These are phyloP conservation scores for Lydus trimaculatus DNA, from an alignment of 2,888 invertebrate species.

Conservation along the genomic window DNA sequence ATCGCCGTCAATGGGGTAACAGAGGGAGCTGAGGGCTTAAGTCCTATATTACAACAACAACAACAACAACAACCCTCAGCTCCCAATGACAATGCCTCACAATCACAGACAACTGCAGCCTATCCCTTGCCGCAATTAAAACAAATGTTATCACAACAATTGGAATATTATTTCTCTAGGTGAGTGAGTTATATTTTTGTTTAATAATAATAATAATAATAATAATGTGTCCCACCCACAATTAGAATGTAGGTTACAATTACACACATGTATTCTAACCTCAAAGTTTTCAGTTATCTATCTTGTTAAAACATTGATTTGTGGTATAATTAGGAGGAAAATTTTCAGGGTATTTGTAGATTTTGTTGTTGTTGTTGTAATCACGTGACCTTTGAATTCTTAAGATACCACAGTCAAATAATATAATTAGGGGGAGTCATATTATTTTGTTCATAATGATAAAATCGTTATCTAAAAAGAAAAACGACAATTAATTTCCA, in stretches of 20 bases:
- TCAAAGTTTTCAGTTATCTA: too few relatives aligned
- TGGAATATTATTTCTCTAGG: conserved; percentile 92
- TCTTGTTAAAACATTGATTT: too few relatives aligned
- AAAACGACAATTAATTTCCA: neutral
- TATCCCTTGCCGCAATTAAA: conserved; percentile 78
- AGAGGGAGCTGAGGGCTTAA: conserved; percentile 59
- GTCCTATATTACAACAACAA: conserved; percentile 55
- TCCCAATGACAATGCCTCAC: conserved; percentile 61
- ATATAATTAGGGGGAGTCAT: too few relatives aligned
- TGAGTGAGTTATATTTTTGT: conserved; percentile 52
- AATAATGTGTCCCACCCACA: neutral
- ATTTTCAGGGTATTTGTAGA: too few relatives aligned
- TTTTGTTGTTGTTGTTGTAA: too few relatives aligned
- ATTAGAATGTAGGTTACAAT: neutral
- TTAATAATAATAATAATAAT: too few relatives aligned
- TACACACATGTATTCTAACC: neutral
- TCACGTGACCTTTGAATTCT: too few relatives aligned
- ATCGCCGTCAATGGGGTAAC: conserved; percentile 57
- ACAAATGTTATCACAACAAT: conserved; percentile 79
- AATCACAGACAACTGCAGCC: conserved; percentile 50
- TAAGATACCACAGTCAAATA: too few relatives aligned
- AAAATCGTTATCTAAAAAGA: neutral
- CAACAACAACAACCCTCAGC: conserved; percentile 52
- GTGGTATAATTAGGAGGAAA: too few relatives aligned
- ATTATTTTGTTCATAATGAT: neutral